Evolutionary conservation across 2,888 invertebrate species (phyloP), one percentile per base, ranked within the genome.

Genomic region (Ochlodes sylvanus): DNA sequence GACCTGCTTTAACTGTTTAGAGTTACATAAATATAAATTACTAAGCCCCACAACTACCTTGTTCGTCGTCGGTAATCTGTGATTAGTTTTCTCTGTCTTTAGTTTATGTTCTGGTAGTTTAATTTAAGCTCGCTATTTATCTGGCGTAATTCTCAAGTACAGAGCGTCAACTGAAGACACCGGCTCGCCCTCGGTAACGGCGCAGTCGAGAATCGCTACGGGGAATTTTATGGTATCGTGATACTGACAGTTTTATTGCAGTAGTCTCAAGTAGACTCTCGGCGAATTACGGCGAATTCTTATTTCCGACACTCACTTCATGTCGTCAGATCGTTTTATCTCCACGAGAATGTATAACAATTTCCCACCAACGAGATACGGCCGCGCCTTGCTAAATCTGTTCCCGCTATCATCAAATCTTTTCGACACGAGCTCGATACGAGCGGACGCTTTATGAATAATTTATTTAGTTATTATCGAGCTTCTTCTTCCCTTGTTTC

Each of bases 161-260:
- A 44, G 42, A 44, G 44, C 38, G 73, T 69, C 73, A 74, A 77
- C 79, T 76, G 72, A 78, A 74, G 74, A 80, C 75, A 79, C 79
- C 77, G 79, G 79, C 79, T 81, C 76, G 73, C 73, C 17, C 50
- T 19, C 50, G 19, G 72, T 73, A 70, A 75, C 76, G 77, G 74
- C 78, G 78, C 77, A 72, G 77, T 78, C 72, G 75, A 81, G 80
- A 80, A 80, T 80, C 79, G 82, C 83, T 80, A 77, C 76, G 79
- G 79, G 80, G 78, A 69, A 80, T 86, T 90, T 90, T 89, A 90
- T 85, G 81, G 83, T 79, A 79, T 82, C 81, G 81, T 83, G 84
- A 78, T 80, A 79, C 82, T 82, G 87, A 82, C 82, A 82, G 80
- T 83, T 92, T 91, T 90, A 91, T 83, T 81, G 79, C 83, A 82